Conservation (phyloP, 2,888 invertebrate species). For the Drosophila meridionalis region DNA sequence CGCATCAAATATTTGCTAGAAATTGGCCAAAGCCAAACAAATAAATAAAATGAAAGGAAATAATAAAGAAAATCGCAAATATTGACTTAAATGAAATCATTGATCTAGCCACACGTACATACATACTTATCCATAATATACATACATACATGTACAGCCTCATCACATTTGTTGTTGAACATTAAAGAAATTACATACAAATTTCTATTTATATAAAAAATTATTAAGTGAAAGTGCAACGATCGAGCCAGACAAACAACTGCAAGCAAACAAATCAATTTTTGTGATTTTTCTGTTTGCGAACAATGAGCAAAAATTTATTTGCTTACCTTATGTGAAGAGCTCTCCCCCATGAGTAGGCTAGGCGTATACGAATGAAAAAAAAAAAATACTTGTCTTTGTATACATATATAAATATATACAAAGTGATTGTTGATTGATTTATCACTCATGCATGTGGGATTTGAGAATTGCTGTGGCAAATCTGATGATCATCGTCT, state of each 20-base stretch:
- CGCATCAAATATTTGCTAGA: background rate
- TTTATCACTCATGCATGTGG: conserved; percentile 28
- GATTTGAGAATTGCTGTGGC: conserved; percentile 11
- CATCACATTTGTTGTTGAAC: conserved; percentile 21
- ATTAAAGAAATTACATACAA: conserved; percentile 44
- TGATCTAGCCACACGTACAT: background rate
- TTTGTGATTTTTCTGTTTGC: conserved; percentile 42
- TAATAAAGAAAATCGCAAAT: background rate
- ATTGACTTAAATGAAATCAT: conserved; percentile 11
- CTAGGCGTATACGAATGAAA: background rate
- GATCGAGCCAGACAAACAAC: conserved; percentile 20
- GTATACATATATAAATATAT: background rate
- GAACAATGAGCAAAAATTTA: conserved; percentile 36
- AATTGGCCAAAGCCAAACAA: background rate
- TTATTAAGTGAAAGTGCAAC: conserved; percentile 56
- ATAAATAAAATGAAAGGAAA: conserved; percentile 1
- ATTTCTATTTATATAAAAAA: conserved; percentile 56
- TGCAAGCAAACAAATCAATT: conserved; percentile 37
- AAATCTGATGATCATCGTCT: conserved; percentile 15
- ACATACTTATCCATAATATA: background rate
- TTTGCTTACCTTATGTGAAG: conserved; percentile 24
- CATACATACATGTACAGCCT: background rate
- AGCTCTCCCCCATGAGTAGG: conserved; percentile 15
- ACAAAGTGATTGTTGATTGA: conserved; percentile 23
- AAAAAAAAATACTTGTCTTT: background rate